Conservation (phyloP, 2,888 invertebrate species). For the Cylindroiulus punctatus region DNA sequence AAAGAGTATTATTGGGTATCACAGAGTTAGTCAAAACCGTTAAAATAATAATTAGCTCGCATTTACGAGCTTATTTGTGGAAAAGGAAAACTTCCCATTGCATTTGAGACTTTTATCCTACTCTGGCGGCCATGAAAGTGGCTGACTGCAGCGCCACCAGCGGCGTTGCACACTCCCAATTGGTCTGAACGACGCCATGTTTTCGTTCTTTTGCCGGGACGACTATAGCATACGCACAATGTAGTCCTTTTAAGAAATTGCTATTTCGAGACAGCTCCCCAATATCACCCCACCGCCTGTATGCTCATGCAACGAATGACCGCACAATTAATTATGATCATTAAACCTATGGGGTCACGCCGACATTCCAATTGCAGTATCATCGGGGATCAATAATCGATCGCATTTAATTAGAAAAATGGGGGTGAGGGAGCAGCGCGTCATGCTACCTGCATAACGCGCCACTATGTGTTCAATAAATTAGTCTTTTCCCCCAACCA, state of each 20-base stretch:
- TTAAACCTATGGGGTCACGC: constrained; percentile 9
- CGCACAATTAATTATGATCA: constrained; percentile 29
- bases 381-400: constrained; percentile 31
- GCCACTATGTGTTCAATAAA: neutral
- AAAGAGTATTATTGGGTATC: too few relatives aligned
- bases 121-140: too few relatives aligned
- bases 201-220: too few relatives aligned
- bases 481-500: constrained; percentile 3
- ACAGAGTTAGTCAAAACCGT: too few relatives aligned
- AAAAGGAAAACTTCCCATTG: too few relatives aligned
- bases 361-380: constrained; percentile 17
- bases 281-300: neutral
- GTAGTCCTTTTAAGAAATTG: neutral
- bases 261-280: neutral
- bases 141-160: too few relatives aligned
- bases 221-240: too few relatives aligned
- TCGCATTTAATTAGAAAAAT: constrained; percentile 44
- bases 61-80: too few relatives aligned
- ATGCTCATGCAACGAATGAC: neutral
- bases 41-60: too few relatives aligned
- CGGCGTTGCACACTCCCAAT: too few relatives aligned
- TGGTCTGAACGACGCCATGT: too few relatives aligned
- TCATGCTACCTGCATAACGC: constrained; percentile 4
- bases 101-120: too few relatives aligned
- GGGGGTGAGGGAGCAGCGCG: neutral